Evolutionary conservation across 2,797 vertebrate genomes (phyloP).

Genomic region (Sebastes itinus): DNA sequence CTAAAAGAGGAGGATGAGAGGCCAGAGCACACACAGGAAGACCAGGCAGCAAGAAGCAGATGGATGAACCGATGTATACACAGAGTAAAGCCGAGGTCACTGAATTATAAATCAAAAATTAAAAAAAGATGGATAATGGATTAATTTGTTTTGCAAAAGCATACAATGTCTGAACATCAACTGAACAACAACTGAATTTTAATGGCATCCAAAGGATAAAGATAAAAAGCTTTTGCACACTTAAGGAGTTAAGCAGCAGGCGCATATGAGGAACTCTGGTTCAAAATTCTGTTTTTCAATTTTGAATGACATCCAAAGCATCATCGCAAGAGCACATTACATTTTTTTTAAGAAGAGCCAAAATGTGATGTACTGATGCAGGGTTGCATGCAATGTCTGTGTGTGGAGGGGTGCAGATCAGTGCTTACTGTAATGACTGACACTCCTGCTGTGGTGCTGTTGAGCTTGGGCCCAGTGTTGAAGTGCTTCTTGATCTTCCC

Average conservation of each 20-base stretch:
- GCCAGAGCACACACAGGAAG: conserved; percentile 24
- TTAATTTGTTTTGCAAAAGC: not conserved
- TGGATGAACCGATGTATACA: conserved; percentile 30
- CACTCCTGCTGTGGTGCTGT: conserved; percentile 92
- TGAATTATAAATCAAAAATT: not conserved
- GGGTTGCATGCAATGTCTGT: conserved; percentile 11
- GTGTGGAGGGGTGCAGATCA: not conserved
- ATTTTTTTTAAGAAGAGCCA: not conserved
- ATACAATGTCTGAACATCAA: not conserved
- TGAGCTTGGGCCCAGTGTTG: conserved; percentile 90
- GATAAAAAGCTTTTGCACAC: not conserved
- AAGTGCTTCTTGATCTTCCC: conserved; percentile 99
- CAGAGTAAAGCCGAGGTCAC: not conserved
- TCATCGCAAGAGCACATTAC: not conserved
- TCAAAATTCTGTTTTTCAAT: not conserved
- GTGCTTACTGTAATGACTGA: conserved; percentile 96
- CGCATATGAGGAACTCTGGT: not conserved
- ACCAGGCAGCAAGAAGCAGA: conserved; percentile 26
- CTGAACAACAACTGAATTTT: not conserved
- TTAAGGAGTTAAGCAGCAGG: not conserved
- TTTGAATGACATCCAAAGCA: conserved; percentile 2
- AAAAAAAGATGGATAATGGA: not conserved
- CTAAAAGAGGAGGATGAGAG: conserved; percentile 22
- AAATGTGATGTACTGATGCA: not conserved
- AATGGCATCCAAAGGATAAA: not conserved